Percentiles rank a stretch among this genome's conserved stretches.
phyloP scores from a whole-genome alignment of 2,797 vertebrate species.

The Gymnopithys bicolor region DNA sequence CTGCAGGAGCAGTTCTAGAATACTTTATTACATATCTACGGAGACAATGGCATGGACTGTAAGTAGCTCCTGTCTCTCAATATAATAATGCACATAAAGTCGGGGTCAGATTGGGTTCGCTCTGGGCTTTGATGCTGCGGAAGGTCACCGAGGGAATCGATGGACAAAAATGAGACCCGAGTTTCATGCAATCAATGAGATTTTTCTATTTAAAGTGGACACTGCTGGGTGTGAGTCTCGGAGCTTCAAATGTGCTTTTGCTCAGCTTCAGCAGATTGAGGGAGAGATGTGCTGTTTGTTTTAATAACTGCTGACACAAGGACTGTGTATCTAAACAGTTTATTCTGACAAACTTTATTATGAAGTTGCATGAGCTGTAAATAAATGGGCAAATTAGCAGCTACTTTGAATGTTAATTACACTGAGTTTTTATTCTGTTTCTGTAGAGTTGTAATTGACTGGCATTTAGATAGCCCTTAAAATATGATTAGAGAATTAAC shows the following conservation, averaged over 20 bases:
- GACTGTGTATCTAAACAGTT: not conserved
- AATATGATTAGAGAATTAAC: not conserved
- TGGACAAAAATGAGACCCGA: conserved; percentile 85
- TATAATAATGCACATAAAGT: conserved; percentile 89
- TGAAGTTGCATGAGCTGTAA: conserved; percentile 15
- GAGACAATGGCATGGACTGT: conserved; percentile 81
- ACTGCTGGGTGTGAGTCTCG: conserved; percentile 84
- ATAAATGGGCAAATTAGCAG: conserved; percentile 14
- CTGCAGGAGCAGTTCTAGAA: conserved; percentile 79
- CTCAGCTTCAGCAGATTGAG: conserved; percentile 75
- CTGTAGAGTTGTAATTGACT: not conserved
- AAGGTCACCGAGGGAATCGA: conserved; percentile 94
- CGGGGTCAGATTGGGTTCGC: conserved; percentile 91
- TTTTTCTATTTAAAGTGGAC: conserved; percentile 90
- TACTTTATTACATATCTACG: conserved; percentile 80
- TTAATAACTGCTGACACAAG: conserved; percentile 46
- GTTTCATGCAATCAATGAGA: conserved; percentile 90
- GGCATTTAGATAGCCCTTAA: conserved; percentile 19
- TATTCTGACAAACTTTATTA: conserved; percentile 27
- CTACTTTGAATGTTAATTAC: conserved; percentile 38
- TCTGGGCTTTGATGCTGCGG: conserved; percentile 92
- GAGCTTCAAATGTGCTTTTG: conserved; percentile 88
- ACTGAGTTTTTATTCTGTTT: not conserved
- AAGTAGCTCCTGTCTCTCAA: conserved; percentile 81
- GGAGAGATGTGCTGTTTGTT: conserved; percentile 69